Evolutionary conservation across 2,888 invertebrate species (phyloP).

Genomic region (Biston betularia): DNA sequence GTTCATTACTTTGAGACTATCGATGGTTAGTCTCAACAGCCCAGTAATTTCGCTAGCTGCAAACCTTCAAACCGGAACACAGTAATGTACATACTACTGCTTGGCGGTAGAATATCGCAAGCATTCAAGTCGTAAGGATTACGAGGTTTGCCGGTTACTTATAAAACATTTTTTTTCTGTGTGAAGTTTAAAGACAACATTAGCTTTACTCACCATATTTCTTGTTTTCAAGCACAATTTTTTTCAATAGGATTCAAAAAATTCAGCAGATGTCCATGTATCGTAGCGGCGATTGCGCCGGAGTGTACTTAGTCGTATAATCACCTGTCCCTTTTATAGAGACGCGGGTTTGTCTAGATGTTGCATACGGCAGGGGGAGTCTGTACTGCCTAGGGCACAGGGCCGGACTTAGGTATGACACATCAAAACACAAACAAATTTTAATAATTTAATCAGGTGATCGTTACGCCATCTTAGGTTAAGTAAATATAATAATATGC

Average conservation of each 20-base stretch:
- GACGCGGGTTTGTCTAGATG: conserved; percentile 81
- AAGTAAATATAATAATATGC: no score
- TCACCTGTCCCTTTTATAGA: conserved; percentile 85
- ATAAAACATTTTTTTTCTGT: background rate
- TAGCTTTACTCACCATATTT: conserved; percentile 49
- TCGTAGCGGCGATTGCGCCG: conserved; percentile 72
- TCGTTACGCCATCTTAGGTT: no score
- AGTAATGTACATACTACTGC: no score
- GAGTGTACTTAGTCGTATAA: conserved; percentile 80
- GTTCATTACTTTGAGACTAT: no score
- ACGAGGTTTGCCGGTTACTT: background rate
- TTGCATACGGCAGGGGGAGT: conserved; percentile 79
- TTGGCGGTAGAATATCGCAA: no score
- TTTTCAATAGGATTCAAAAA: conserved; percentile 48
- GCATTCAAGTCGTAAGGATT: background rate
- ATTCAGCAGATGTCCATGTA: conserved; percentile 68
- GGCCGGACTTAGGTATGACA: conserved; percentile 57
- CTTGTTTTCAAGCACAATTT: conserved; percentile 29
- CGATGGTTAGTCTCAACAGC: no score
- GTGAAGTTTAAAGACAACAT: conserved; percentile 10
- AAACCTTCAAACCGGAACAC: no score
- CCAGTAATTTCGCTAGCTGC: no score
- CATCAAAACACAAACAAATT: no score
- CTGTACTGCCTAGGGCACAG: conserved; percentile 72
- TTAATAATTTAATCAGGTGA: background rate